Evolutionary conservation across 2,113 vertebrate species (phyloP).

Genomic region (Coptodon rendalli): DNA sequence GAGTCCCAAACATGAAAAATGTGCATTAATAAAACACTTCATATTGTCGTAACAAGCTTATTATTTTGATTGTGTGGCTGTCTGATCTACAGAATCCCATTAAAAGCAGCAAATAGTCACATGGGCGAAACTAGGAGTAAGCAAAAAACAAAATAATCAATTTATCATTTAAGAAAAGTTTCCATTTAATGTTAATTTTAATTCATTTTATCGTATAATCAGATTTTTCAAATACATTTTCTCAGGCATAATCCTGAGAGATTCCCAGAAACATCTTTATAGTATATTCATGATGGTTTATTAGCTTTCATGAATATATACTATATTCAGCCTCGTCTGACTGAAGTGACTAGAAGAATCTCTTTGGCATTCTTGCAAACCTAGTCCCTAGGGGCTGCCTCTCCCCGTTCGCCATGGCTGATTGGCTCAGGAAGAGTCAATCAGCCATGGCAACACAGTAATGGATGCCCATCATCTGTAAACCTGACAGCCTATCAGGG

Average conservation of each 20-base stretch:
- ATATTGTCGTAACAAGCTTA: not conserved
- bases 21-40: not conserved
- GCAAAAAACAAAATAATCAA: not conserved
- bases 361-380: not conserved
- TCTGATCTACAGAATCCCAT: not conserved
- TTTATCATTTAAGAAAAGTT: not conserved
- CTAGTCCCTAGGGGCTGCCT: not conserved
- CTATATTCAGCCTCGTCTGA: not conserved
- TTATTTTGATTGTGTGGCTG: not conserved
- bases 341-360: not conserved
- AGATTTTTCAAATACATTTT: not conserved
- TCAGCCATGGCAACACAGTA: conserved; percentile 9
- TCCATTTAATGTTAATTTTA: not conserved
- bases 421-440: not conserved
- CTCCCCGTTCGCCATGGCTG: not conserved
- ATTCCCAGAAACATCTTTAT: not conserved
- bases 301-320: not conserved
- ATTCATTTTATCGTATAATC: not conserved
- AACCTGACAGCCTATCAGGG: conserved; percentile 28
- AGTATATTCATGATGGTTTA: not conserved
- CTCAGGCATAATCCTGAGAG: not conserved
- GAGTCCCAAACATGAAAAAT: not conserved
- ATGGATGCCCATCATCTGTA: conserved; percentile 43
- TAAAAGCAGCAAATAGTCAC: not conserved
- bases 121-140: not conserved